Evolutionary conservation across 2,888 invertebrate genomes (phyloP), one percentile per base, ranked within the genome.

Genomic region (Erebia palarica): DNA sequence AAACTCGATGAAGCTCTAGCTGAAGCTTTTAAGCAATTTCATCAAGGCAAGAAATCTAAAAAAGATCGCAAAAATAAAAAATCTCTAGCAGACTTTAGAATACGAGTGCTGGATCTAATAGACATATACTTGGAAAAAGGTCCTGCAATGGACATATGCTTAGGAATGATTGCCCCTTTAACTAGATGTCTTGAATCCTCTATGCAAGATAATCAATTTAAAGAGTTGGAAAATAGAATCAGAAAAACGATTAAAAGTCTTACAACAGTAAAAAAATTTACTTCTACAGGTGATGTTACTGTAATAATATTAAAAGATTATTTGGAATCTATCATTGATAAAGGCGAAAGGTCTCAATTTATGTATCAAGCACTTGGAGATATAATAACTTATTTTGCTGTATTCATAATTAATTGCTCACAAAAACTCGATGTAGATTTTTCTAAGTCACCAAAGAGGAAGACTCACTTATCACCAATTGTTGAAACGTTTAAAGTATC

Each of bases 101-200:
- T 96, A 53, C 94, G 96, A 75, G 96, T 95, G n/a, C 90, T 97
- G 53, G 97, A 97, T 90, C 89, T 97, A 64, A 90, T 97, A 16
- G 96, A 96, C 78, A 95, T 95, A 76, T 97, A 96, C 82, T 83
- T 96, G 53, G 95, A 96, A 77, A 95, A 95, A 27, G 94, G 94
- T 65, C 96, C 96, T 0, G 94, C 95, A 0, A 94, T 97, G 94
- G 93, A 95, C 55, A 89, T 96, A 42, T 94, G 95, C 70, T 86
- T 97, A 59, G 95, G 96, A 78, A 95, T 96, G 88, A 94, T 97
- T 78, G 89, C 95, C 9, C 95, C 96, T 0, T 86, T 97, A 1
- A 95, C 95, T 61, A 94, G 95, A 76, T 94, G 95, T 78, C 84
- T 96, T 1, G 96, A 96, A 82, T 95, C 95, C 82, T 95, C 96